These are phyloP conservation scores for Hippocampus zosterae DNA, from an alignment of 2,113 vertebrate genomes.

Conservation along the genomic window DNA sequence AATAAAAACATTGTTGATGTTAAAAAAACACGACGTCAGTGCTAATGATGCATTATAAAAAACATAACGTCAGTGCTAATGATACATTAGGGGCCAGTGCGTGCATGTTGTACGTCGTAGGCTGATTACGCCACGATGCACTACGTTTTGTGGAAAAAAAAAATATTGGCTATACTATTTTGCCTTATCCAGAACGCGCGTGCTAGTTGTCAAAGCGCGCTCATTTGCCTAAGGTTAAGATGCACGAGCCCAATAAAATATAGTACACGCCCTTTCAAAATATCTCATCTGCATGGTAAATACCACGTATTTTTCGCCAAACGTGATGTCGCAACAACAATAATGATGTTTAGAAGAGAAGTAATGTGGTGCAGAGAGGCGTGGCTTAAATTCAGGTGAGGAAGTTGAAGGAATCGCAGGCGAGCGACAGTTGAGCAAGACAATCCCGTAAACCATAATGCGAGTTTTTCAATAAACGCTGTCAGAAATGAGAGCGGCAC, in stretches of 20 bases:
- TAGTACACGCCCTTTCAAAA: background rate
- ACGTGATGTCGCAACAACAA: background rate
- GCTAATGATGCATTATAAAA: too few relatives aligned
- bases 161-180: background rate
- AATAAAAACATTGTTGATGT: too few relatives aligned
- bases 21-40: background rate
- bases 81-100: background rate
- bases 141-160: background rate
- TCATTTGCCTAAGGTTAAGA: background rate
- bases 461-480: background rate
- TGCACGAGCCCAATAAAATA: background rate
- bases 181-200: background rate
- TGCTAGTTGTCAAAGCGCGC: background rate
- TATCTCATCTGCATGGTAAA: background rate
- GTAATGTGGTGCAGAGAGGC: slow-evolving; percentile 13
- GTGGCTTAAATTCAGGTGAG: slow-evolving; percentile 35
- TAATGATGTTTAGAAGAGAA: background rate
- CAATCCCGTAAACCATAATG: background rate
- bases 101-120: background rate
- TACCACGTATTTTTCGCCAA: background rate
- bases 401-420: slow-evolving; percentile 18
- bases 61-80: background rate
- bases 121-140: background rate
- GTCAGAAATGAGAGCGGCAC: slow-evolving; percentile 36
- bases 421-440: slow-evolving; percentile 23